Conservation (phyloP, 2,113 vertebrate species). For the Ginglymostoma cirratum region DNA sequence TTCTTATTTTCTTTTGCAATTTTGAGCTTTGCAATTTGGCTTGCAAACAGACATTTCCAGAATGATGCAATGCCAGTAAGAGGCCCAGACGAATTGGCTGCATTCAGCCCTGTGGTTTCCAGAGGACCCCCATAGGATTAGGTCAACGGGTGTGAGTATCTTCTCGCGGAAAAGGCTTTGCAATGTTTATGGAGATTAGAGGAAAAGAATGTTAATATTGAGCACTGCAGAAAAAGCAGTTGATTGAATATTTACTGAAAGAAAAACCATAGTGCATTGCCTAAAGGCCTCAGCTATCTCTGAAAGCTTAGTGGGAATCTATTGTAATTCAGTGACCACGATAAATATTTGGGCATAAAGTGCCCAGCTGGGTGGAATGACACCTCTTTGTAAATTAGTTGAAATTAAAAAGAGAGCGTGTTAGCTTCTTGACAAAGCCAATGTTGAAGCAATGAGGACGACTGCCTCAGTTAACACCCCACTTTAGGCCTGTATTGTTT, state of each 20-base stretch:
- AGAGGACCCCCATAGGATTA: neutral
- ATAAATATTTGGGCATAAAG: neutral
- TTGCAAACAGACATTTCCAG: neutral
- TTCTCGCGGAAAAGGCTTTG: neutral
- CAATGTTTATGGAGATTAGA: neutral
- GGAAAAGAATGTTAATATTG: neutral
- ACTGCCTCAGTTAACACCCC: neutral
- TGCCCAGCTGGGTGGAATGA: neutral
- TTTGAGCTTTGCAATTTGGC: neutral
- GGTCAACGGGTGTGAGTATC: neutral
- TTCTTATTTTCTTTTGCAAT: neutral
- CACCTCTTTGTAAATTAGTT: neutral
- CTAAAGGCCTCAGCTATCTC: neutral
- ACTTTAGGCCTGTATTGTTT: neutral
- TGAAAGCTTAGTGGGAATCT: neutral
- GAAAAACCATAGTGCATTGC: neutral
- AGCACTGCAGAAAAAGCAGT: neutral
- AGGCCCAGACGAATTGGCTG: neutral
- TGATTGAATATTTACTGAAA: neutral
- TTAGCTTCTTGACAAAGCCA: neutral
- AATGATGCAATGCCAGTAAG: too few species aligned
- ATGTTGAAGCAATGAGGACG: neutral
- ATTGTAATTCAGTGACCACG: too few species aligned
- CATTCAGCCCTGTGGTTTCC: neutral
- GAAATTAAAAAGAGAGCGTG: neutral